Evolutionary conservation across 2,113 vertebrate species (phyloP).

Genomic region (Callopanchax toddi): DNA sequence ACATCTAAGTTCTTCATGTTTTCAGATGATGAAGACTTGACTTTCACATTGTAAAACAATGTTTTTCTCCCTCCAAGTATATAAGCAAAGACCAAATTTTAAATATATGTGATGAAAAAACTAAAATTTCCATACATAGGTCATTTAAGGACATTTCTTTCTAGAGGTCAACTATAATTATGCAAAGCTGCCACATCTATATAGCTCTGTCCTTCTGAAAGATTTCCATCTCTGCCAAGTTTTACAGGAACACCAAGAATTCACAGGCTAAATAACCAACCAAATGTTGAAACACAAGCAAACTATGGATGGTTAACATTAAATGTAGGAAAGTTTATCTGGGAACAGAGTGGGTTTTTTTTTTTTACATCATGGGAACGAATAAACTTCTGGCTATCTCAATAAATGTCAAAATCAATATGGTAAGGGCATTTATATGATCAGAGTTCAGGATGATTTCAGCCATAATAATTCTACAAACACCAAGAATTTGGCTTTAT

Average conservation of each 20-base stretch:
- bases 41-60: too few species aligned
- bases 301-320: constrained; percentile 36
- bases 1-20: not conserved
- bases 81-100: too few species aligned
- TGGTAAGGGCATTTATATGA: constrained; percentile 32
- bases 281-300: constrained; percentile 26
- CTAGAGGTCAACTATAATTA: too few species aligned
- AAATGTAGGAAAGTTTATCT: constrained; percentile 24
- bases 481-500: not conserved
- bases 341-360: constrained; percentile 13
- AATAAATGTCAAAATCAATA: constrained; percentile 36
- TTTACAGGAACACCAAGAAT: constrained; percentile 43
- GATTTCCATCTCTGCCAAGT: constrained; percentile 43
- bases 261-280: constrained; percentile 26
- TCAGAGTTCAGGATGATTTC: constrained; percentile 31
- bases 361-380: constrained; percentile 29
- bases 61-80: too few species aligned
- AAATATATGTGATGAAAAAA: too few species aligned
- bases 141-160: constrained; percentile 6
- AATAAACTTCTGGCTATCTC: constrained; percentile 35
- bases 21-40: too few species aligned
- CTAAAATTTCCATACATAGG: not conserved
- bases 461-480: constrained; percentile 34
- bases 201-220: constrained; percentile 33
- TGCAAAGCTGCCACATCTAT: constrained; percentile 25